Base-by-base conservation (phyloP, 1,140 invertebrate genomes). In the Asobara japonica region DNA sequence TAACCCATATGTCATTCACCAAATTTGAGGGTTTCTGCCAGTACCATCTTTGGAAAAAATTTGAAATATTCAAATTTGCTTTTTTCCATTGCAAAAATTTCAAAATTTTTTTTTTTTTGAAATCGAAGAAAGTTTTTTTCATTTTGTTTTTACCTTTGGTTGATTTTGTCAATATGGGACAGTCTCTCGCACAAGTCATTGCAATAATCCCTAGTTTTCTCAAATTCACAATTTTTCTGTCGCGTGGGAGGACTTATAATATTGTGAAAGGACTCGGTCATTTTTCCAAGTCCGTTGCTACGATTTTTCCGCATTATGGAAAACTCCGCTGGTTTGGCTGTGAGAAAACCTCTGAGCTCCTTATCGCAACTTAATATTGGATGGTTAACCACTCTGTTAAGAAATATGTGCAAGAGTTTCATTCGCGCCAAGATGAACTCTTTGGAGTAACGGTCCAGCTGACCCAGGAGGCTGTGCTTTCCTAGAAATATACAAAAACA, bases 361-460 rank as follows among this genome's bases (percentile, higher is more conserved):
- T 90, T 89, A 79, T 93, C 90, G 78, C 90, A 93, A 71, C 92
- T 93, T 11, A 94, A 83, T 65, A 94, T 92, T 1, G 93, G 92
- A 86, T 94, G 93, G 77, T 91, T 90, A 22, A 90, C 88, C 13
- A 92, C 76, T 56, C 91, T 84, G 51, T 90, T 90, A 7, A 94
- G 84, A 84, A 94, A 94, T 72, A 91, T 88, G 78, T 94, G 90
- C 30, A 94, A 85, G n/a, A 92, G 86, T 71, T 90, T 89, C 90
- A 93, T 93, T 77, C 93, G 84, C 25, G 90, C 89, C 73, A 91
- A 83, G 61, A 94, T 90, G 83, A 94, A 94, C 76, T 94, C 92
- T 82, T 91, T 91, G 74, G 92, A 93, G 83, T 93, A 94, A 51
- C 93, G 87, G 84, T 94, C 93, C 65, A 94, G 79, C 78, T 92